Percentiles rank a stretch among this genome's conserved stretches.
Evolutionary conservation across 2,797 vertebrate species (phyloP).

Genomic region (Protosalanx chinensis): DNA sequence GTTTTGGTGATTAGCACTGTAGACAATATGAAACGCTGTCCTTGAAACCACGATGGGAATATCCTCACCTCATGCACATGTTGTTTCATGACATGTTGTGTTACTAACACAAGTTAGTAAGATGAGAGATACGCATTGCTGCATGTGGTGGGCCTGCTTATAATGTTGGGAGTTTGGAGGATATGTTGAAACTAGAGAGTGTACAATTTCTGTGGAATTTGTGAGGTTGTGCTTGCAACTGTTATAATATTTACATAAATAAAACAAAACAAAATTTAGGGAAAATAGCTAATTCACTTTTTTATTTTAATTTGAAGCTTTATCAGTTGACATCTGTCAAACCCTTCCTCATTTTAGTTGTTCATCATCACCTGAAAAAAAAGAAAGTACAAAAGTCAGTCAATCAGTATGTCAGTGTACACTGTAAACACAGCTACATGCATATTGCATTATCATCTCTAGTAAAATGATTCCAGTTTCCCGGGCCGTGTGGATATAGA

Average conservation of each 20-base stretch:
- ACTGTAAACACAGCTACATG: no score
- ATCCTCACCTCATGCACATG: slow-evolving; percentile 24
- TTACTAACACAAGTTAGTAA: slow-evolving; percentile 11
- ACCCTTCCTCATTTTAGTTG: slow-evolving; percentile 47
- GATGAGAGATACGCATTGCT: no score
- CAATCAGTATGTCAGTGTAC: background rate
- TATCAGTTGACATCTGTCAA: slow-evolving; percentile 34
- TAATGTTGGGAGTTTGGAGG: no score
- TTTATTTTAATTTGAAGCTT: slow-evolving; percentile 22
- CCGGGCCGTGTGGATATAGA: background rate
- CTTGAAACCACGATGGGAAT: slow-evolving; percentile 30
- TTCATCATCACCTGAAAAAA: slow-evolving; percentile 59
- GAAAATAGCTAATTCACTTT: background rate
- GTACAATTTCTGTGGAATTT: no score
- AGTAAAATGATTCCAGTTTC: no score
- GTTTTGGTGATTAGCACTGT: background rate
- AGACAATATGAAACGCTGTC: background rate
- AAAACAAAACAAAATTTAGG: background rate
- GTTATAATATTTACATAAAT: background rate
- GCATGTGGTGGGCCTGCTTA: no score
- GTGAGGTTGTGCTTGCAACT: no score
- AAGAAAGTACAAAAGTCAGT: background rate
- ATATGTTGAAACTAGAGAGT: no score
- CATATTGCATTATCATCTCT: no score
- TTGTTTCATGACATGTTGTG: background rate